Evolutionary conservation across 2,888 invertebrate genomes (phyloP).

Genomic region (Glomeris marginata): DNA sequence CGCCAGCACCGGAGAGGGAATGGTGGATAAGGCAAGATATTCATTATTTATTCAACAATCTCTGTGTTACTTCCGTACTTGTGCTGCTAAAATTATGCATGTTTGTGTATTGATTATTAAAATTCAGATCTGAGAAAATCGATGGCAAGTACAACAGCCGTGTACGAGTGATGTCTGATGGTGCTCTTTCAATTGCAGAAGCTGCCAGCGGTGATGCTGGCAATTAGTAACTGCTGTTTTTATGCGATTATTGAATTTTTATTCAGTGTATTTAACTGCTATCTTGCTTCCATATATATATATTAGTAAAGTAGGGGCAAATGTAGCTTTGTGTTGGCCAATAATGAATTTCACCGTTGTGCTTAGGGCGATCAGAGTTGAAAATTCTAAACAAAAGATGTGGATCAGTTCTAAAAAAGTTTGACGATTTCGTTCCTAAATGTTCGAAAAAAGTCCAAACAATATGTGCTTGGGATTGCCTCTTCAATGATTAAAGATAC

Average conservation of each 20-base stretch:
- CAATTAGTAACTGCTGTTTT: conserved; percentile 5
- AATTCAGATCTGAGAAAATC: conserved; percentile 3
- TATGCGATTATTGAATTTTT: conserved; percentile 1
- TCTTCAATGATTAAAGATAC: too few species aligned
- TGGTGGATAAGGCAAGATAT: conserved; percentile 36
- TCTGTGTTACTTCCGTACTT: too few species aligned
- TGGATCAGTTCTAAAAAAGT: too few species aligned
- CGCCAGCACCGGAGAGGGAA: conserved; percentile 56
- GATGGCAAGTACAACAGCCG: conserved; percentile 1
- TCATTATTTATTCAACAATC: not conserved
- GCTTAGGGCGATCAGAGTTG: too few species aligned
- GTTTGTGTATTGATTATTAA: not conserved
- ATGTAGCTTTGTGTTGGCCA: too few species aligned
- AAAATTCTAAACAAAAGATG: too few species aligned
- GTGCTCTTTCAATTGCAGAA: conserved; percentile 7
- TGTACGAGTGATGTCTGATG: conserved; percentile 7
- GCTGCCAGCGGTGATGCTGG: conserved; percentile 10
- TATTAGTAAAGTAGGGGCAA: too few species aligned
- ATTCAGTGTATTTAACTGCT: conserved; percentile 38
- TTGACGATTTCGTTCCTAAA: too few species aligned
- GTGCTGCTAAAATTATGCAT: not conserved
- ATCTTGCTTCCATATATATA: conserved; percentile 27
- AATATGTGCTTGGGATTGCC: too few species aligned
- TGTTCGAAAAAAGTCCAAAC: too few species aligned
- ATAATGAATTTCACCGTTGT: too few species aligned